phyloP scores from a whole-genome alignment of 2,113 vertebrate species.

The Panurus biarmicus region DNA sequence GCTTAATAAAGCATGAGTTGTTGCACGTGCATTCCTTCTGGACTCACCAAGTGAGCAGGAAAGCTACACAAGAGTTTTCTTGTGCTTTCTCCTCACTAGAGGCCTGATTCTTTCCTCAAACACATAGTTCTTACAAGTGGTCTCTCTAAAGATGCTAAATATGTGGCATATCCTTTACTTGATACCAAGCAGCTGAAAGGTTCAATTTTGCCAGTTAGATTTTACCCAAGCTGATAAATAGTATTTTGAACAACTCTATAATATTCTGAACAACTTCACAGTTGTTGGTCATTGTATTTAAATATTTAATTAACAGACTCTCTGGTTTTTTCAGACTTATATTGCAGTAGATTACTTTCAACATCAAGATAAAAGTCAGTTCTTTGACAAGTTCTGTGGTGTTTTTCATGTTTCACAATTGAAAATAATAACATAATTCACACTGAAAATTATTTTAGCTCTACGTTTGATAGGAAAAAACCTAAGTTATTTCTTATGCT shows the following conservation, averaged over 20 bases:
- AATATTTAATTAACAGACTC: neutral
- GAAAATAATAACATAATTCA: neutral
- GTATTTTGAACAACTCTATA: neutral
- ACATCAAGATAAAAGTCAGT: neutral
- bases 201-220: neutral
- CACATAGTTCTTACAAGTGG: neutral
- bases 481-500: neutral
- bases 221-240: neutral
- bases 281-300: neutral
- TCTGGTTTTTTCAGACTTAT: neutral
- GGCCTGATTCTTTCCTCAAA: neutral
- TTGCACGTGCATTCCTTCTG: neutral
- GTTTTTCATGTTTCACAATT: neutral
- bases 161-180: neutral
- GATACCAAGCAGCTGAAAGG: neutral
- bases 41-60: neutral
- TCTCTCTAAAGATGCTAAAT: neutral
- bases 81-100: neutral
- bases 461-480: neutral
- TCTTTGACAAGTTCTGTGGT: neutral
- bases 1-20: neutral
- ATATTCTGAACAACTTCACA: neutral
- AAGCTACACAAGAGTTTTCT: neutral
- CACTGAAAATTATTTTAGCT: neutral
- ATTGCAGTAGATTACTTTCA: neutral